Evolutionary conservation across 2,113 vertebrate genomes (phyloP).

Genomic region (Telmatochromis brachygnathus): DNA sequence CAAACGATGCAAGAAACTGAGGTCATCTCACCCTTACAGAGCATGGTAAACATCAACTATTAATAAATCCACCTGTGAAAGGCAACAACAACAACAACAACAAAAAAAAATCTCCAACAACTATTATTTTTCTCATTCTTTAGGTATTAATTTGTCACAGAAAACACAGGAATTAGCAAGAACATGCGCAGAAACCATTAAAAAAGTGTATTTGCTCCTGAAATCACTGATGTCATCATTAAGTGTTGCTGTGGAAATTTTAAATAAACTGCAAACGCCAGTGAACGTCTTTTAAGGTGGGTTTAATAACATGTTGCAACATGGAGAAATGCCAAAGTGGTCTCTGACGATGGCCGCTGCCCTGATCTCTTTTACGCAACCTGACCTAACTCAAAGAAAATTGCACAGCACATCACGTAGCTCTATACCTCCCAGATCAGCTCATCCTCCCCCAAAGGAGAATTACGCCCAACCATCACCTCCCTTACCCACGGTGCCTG

Average conservation of each 20-base stretch:
- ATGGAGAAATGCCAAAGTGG: not conserved
- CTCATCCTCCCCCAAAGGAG: not conserved
- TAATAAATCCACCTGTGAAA: not conserved
- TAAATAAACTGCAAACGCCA: not conserved
- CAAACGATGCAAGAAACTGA: not conserved
- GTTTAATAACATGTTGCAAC: not conserved
- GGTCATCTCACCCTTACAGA: not conserved
- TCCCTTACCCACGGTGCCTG: not conserved
- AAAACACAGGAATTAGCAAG: not conserved
- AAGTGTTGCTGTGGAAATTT: not conserved
- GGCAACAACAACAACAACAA: not conserved
- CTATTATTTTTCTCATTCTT: not conserved
- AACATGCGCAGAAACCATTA: not conserved
- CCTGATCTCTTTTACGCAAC: not conserved
- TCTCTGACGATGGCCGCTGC: not conserved
- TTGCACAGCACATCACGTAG: not conserved
- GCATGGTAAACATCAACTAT: not conserved
- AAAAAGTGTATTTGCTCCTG: not conserved
- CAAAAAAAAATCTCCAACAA: not conserved
- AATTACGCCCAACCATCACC: not conserved
- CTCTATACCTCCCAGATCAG: not conserved
- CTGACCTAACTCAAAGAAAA: not conserved
- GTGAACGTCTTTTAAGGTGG: not conserved
- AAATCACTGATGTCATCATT: not conserved
- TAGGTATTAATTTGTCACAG: not conserved